Percentiles rank a stretch among this genome's conserved stretches.
Evolutionary conservation across 1,140 invertebrate species (phyloP).

Genomic region (Neotoxoptera formosana): DNA sequence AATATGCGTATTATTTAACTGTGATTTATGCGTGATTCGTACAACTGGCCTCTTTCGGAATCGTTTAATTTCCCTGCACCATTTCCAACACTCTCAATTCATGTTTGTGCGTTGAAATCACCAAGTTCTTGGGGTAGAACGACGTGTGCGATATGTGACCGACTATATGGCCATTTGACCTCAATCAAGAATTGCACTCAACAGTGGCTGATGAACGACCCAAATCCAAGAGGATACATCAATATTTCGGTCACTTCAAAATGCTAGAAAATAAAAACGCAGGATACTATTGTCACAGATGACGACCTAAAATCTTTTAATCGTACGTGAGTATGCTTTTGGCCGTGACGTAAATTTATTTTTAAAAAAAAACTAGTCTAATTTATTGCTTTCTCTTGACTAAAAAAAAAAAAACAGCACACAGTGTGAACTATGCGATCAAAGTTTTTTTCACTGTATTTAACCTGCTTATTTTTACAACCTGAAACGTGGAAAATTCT

Average conservation of each 20-base stretch:
- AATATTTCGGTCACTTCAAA: conserved; percentile 28
- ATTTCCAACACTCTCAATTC: background rate
- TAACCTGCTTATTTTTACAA: conserved; percentile 38
- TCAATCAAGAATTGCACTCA: background rate
- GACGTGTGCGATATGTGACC: background rate
- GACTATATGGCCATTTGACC: conserved; percentile 26
- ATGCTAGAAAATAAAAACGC: background rate
- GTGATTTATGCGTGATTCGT: conserved; percentile 1
- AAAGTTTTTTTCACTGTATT: conserved; percentile 25
- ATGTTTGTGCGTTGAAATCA: background rate
- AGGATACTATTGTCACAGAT: background rate
- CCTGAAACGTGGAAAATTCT: background rate
- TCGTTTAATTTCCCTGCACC: background rate
- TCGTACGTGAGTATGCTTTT: conserved; percentile 25
- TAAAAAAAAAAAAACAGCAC: conserved; percentile 44
- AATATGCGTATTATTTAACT: background rate
- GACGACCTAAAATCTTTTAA: conserved; percentile 26
- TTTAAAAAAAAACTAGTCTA: conserved; percentile 21
- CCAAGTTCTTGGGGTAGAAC: conserved; percentile 26
- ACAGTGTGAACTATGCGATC: conserved; percentile 30
- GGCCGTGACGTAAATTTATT: conserved; percentile 26
- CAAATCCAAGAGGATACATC: background rate
- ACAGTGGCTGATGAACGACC: background rate
- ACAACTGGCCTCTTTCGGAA: background rate
- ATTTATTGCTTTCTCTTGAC: conserved; percentile 43